Evolutionary conservation across 2,113 vertebrate genomes (phyloP), one percentile per base, ranked within the genome.

Genomic region (Furnarius figulus): DNA sequence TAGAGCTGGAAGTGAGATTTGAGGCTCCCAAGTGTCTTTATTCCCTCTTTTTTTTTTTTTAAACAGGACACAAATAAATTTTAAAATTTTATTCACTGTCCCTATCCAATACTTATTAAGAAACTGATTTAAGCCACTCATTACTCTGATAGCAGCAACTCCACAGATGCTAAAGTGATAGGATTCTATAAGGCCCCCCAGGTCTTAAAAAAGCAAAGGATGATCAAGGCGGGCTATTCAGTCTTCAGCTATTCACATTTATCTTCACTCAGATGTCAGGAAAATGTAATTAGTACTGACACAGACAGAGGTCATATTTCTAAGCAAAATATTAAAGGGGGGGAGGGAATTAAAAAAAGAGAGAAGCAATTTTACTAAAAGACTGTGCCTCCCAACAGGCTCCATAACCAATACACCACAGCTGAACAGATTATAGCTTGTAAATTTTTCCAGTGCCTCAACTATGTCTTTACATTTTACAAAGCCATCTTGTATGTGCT

Each of bases 281-380:
- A 66, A 96, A 94, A 93, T 7, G 21, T 91, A 94, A 94, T 95
- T 95, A 95, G 91, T 91, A 74, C 39, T 95, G 96, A 94, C 77
- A 95, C 12, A 86, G 35, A 88, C 2, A 8, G 85, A 83, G 82
- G 90, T 95, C 94, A 71, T 53, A 91, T 87, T 87, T 85, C 87
- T 58, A 76, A 88, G 82, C 59, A 88, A 88, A 89, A 50, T 77
- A 93, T 63, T 82, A 23, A 33, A 13, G 25, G 0, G 17, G 17
- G 2, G 6, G 8, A 61, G 9, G 39, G 53, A 83, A 66, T 35
- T 70, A 58, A 65, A 90, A 74, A 31, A n/a, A 50, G 6, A 61
- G 35, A 80, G 28, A 94, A 77, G 55, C 66, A 65, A 53, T 96
- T 93, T 85, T 85, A 78, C 63, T 83, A 67, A 93, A 93, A 1